Evolutionary conservation across 2,113 vertebrate genomes (phyloP).

Genomic region (Turnix velox): DNA sequence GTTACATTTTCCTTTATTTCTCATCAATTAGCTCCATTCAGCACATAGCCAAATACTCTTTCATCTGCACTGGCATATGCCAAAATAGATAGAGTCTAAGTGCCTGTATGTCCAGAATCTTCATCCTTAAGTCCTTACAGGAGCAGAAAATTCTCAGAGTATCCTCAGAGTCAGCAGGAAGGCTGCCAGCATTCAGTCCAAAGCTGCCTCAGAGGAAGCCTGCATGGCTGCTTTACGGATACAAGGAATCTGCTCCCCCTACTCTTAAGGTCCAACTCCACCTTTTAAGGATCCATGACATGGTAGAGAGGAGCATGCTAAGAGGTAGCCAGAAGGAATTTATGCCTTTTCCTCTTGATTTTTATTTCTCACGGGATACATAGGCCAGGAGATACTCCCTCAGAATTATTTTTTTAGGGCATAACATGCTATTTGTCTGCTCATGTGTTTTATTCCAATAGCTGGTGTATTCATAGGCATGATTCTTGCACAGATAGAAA

Average conservation of each 20-base stretch:
- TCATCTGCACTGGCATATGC: conserved; percentile 63
- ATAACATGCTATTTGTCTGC: not conserved
- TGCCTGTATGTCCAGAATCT: not conserved
- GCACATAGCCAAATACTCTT: not conserved
- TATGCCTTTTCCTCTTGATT: not conserved
- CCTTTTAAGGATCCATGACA: not conserved
- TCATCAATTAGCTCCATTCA: not conserved
- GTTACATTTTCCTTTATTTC: not conserved
- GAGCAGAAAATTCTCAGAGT: conserved; percentile 25
- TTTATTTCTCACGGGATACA: not conserved
- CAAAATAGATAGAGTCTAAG: conserved; percentile 44
- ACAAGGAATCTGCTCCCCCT: not conserved
- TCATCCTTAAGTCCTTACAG: conserved; percentile 37
- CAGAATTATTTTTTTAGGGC: not conserved
- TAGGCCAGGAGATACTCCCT: not conserved
- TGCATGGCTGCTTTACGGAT: not conserved
- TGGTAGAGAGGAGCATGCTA: not conserved
- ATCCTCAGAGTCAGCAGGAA: conserved; percentile 25
- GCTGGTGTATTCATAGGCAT: not conserved
- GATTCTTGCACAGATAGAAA: not conserved
- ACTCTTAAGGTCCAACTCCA: not conserved
- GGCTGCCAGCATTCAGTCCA: not conserved
- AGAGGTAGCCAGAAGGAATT: not conserved
- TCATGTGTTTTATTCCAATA: not conserved
- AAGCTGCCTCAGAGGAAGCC: not conserved